Conservation (phyloP, 2,113 vertebrate species). For the Callaeas wilsoni region DNA sequence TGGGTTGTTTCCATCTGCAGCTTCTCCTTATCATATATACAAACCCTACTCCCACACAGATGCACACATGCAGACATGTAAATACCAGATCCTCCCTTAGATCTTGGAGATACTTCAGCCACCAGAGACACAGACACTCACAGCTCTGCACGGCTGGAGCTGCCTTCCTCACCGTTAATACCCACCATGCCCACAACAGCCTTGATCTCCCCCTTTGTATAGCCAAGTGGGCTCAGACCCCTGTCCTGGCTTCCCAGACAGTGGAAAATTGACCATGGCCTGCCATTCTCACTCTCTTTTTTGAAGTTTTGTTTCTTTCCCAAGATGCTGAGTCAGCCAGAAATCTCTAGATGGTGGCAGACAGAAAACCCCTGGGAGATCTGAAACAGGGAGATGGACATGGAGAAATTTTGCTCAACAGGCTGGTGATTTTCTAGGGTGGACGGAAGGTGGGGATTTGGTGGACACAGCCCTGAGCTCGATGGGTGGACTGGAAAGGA, state of each 20-base stretch:
- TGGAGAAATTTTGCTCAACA: neutral
- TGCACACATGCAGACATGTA: accelerated
- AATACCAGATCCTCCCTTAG: neutral
- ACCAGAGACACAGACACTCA: neutral
- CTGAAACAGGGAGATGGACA: accelerated
- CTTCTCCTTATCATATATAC: neutral
- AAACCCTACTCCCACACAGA: neutral
- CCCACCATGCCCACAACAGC: neutral
- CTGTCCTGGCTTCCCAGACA: neutral
- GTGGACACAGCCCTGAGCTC: neutral
- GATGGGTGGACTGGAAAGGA: neutral
- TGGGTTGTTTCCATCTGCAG: neutral
- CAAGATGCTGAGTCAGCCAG: neutral
- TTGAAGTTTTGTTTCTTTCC: neutral
- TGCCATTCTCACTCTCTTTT: neutral
- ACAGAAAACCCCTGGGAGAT: neutral
- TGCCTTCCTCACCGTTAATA: neutral
- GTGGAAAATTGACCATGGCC: neutral
- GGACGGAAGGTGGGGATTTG: neutral
- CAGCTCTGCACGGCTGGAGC: neutral
- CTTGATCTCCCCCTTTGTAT: neutral
- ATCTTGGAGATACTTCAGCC: neutral
- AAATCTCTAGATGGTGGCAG: neutral
- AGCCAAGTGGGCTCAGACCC: neutral
- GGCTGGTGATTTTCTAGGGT: neutral